Evolutionary conservation across 2,888 invertebrate genomes (phyloP), one percentile per base, ranked within the genome.

Genomic region (Trichogramma evanescens): DNA sequence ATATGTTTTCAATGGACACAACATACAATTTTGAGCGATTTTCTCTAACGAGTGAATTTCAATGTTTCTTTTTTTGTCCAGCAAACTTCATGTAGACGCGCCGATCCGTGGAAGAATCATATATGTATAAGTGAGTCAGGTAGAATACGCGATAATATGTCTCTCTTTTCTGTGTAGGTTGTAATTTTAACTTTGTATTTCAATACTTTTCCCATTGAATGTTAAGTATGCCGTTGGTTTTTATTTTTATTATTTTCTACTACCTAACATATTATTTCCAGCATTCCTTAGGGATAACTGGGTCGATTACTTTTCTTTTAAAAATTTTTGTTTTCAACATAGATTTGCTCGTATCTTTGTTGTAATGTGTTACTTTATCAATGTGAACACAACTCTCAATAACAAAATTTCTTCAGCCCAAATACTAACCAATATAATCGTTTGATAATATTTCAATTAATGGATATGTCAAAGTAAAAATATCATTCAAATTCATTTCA

Each of bases 51-150:
- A 71, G 69, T 73, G 69, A 69, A 64, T 74, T 70, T 75, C 69
- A 74, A 67, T 75, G 67, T 77, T 73, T 76, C 71, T 76, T 69
- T 76, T 74, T 75, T 67, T 75, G 72, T 77, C 69, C 76, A 77
- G 77, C 68, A 71, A 72, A 76, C 74, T 69, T 76, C 74, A 72
- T 77, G 76, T 77, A 77, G 74, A 73, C 74, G 73, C 71, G 73
- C 77, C 72, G 77, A 75, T 75, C 72, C 72, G 70, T 74, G 75
- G 76, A 75, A 75, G 72, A 75, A 70, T 75, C 67, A 72, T 76
- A 75, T 75, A 73, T 77, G 76, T 77, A 73, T 76, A 76, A 76
- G 76, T 77, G 74, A 76, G 75, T 74, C 72, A 77, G 76, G 75
- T 77, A 77, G 77, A 71, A 69, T 69, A 65, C 68, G 69, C 66